Conservation (phyloP, 2,888 invertebrate species). For the Acrobasis suavella region DNA sequence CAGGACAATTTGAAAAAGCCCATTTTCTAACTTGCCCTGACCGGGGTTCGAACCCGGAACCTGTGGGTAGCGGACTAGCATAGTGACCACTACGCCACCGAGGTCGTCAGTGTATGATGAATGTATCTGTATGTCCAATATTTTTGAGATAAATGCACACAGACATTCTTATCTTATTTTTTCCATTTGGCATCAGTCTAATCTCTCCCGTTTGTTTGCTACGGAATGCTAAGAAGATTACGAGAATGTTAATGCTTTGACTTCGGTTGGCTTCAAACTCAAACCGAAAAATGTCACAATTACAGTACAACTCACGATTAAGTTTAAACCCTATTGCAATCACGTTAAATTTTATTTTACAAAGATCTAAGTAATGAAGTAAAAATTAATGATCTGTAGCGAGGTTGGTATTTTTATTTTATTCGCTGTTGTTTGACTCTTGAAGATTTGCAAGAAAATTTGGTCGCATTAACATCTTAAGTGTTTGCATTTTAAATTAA, state of each 20-base stretch:
- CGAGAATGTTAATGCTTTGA: constrained; percentile 61
- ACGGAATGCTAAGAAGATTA: constrained; percentile 68
- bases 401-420: constrained; percentile 50
- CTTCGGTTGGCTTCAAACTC: background rate
- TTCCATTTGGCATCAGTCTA: constrained; percentile 33
- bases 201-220: constrained; percentile 54
- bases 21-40: too few relatives aligned
- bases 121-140: too few relatives aligned
- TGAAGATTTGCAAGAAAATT: constrained; percentile 50
- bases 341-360: constrained; percentile 25
- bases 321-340: constrained; percentile 19
- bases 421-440: constrained; percentile 53
- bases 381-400: constrained; percentile 58
- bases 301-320: background rate
- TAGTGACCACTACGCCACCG: too few relatives aligned
- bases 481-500: constrained; percentile 39
- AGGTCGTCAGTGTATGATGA: too few relatives aligned
- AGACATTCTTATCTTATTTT: background rate
- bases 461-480: constrained; percentile 9
- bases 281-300: constrained; percentile 5
- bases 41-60: too few relatives aligned
- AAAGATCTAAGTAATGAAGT: constrained; percentile 45
- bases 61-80: too few relatives aligned
- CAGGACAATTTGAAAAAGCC: too few relatives aligned
- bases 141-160: background rate